These are phyloP conservation scores for Lophotriccus pileatus DNA, from an alignment of 2,797 vertebrate genomes.

Conservation along the genomic window DNA sequence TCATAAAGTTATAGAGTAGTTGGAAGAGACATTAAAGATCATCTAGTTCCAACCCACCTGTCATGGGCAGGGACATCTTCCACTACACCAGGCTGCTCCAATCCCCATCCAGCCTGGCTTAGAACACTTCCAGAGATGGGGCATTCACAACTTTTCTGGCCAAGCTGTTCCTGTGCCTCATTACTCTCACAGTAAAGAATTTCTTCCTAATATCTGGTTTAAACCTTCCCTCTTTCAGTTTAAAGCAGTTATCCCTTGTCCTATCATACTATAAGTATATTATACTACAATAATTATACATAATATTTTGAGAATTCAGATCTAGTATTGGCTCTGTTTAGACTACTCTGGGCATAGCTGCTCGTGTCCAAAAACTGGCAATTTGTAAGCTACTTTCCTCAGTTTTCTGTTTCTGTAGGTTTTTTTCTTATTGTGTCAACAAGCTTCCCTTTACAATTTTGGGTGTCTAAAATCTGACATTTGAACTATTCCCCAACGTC, in stretches of 20 bases:
- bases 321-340: neutral
- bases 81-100: neutral
- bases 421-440: neutral
- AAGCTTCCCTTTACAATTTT: neutral
- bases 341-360: neutral
- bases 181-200: neutral
- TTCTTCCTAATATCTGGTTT: neutral
- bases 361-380: neutral
- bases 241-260: neutral
- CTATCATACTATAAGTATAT: neutral
- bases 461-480: neutral
- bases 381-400: neutral
- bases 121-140: neutral
- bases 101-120: neutral
- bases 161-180: neutral
- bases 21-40: neutral
- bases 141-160: neutral
- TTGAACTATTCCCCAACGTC: neutral
- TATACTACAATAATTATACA: fast-evolving
- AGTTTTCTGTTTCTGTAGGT: neutral
- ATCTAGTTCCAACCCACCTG: neutral
- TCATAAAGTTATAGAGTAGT: neutral
- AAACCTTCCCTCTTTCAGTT: neutral
- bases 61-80: neutral
- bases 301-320: neutral